Evolutionary conservation across 2,113 vertebrate genomes (phyloP).

Genomic region (Choloepus hoffmanni): DNA sequence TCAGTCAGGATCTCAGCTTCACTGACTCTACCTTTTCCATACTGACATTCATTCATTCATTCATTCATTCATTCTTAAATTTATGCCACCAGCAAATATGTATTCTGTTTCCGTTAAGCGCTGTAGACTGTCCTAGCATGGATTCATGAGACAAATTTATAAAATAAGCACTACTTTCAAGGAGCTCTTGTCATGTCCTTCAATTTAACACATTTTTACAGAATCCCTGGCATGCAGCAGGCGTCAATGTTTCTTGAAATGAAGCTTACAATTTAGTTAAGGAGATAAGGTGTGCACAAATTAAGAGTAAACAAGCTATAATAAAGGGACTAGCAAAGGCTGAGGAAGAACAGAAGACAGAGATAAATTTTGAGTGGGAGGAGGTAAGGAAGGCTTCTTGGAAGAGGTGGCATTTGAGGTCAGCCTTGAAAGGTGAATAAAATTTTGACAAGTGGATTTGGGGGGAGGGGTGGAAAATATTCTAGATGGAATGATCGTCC

Average conservation of each 20-base stretch:
- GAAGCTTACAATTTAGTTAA: constrained; percentile 69
- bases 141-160: neutral
- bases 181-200: neutral
- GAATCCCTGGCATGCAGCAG: constrained; percentile 35
- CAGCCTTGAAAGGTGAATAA: constrained; percentile 44
- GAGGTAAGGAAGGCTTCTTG: neutral
- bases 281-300: constrained; percentile 74
- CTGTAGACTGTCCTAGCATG: neutral
- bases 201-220: neutral
- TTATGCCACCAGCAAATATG: neutral
- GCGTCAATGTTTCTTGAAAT: constrained; percentile 22
- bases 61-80: neutral
- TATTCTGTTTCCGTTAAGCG: neutral
- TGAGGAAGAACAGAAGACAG: constrained; percentile 45
- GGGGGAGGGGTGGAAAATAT: neutral
- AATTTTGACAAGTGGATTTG: neutral
- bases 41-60: neutral
- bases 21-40: neutral
- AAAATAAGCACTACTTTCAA: neutral
- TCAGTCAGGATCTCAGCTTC: neutral
- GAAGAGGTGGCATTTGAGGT: constrained; percentile 38
- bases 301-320: constrained; percentile 61
- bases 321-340: constrained; percentile 46
- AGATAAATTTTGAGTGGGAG: constrained; percentile 48
- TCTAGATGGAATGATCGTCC: neutral